Evolutionary conservation across 2,797 vertebrate species (phyloP).

Genomic region (Numenius phaeopus): DNA sequence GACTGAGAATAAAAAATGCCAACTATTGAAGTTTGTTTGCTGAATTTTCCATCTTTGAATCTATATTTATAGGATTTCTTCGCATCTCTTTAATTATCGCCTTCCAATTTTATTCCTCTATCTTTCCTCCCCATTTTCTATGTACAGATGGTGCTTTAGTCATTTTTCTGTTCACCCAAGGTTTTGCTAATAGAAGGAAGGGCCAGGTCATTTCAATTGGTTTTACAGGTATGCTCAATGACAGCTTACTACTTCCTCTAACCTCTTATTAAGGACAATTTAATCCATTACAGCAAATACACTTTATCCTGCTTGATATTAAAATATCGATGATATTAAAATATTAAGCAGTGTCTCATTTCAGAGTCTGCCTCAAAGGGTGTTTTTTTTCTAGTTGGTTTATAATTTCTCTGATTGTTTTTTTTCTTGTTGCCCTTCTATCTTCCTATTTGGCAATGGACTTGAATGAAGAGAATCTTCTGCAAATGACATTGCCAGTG

Average conservation of each 20-base stretch:
- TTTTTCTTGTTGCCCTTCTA: not conserved
- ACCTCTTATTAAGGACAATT: not conserved
- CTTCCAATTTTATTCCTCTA: constrained; percentile 39
- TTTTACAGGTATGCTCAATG: not conserved
- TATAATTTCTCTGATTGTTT: not conserved
- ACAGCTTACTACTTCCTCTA: not conserved
- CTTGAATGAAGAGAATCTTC: not conserved
- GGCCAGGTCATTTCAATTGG: not conserved
- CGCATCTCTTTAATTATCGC: constrained; percentile 8
- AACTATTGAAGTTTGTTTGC: constrained; percentile 38
- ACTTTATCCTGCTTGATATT: not conserved
- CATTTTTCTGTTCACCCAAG: not conserved
- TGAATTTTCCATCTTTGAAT: constrained; percentile 44
- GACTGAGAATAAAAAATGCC: constrained; percentile 39
- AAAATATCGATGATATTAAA: not conserved
- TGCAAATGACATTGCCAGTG: not conserved
- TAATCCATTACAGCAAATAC: not conserved
- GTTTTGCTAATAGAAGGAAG: not conserved
- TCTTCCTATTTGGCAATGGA: not conserved
- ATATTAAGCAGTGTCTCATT: not conserved
- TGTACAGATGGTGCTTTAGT: constrained; percentile 4
- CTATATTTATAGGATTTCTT: constrained; percentile 53
- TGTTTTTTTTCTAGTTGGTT: not conserved
- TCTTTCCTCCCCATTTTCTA: not conserved
- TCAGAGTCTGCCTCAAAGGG: not conserved